phyloP scores from a whole-genome alignment of 1,140 invertebrate genomes.

The Brachionus rotundiformis region DNA sequence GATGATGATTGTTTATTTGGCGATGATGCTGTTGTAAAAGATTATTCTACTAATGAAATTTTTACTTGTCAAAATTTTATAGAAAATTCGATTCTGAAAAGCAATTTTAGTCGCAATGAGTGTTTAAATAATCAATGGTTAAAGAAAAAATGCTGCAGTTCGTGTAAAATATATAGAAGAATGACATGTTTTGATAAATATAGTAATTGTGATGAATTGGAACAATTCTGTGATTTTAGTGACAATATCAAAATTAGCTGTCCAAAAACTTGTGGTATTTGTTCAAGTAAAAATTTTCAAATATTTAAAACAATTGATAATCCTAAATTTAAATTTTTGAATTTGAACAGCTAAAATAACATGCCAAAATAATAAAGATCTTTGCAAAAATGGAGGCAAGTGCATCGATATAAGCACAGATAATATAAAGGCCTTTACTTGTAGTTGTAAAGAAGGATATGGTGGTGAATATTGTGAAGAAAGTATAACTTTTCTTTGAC shows the following conservation, averaged over 20 bases:
- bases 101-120: slow-evolving; percentile 4
- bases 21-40: not conserved
- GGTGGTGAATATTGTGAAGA: slow-evolving; percentile 1
- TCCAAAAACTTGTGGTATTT: slow-evolving; percentile 28
- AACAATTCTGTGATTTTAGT: not conserved
- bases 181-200: slow-evolving; percentile 12
- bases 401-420: not conserved
- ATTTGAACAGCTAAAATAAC: not conserved
- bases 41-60: slow-evolving; percentile 19
- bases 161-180: not conserved
- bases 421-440: slow-evolving; percentile 6
- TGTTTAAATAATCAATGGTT: not conserved
- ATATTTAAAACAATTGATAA: too few relatives aligned
- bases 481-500: not conserved
- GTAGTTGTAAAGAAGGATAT: not conserved
- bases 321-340: too few relatives aligned
- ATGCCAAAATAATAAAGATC: not conserved
- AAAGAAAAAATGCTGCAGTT: not conserved
- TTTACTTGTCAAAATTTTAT: slow-evolving; percentile 20
- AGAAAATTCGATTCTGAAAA: not conserved
- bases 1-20: not conserved
- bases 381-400: slow-evolving; percentile 1
- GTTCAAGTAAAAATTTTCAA: slow-evolving; percentile 16
- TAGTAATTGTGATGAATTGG: slow-evolving; percentile 13
- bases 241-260: not conserved